Percentiles rank a stretch among this genome's conserved stretches.
These are phyloP conservation scores for Alauda arvensis DNA, from an alignment of 2,797 vertebrate species.

Conservation along the genomic window DNA sequence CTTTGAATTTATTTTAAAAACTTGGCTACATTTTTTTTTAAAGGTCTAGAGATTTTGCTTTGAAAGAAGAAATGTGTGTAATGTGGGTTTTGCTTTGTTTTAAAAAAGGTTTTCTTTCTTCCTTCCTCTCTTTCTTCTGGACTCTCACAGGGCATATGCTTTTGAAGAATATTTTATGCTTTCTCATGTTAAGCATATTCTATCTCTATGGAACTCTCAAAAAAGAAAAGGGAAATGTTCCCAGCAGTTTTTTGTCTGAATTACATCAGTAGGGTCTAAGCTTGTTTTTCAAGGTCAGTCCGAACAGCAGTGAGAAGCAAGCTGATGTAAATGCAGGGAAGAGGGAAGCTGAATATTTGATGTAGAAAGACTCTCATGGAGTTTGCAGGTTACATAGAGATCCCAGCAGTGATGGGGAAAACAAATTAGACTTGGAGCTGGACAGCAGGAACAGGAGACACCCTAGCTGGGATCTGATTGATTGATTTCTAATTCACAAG, in stretches of 20 bases:
- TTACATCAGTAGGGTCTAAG: not conserved
- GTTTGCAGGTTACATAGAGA: not conserved
- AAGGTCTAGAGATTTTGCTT: not conserved
- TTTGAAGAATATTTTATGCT: not conserved
- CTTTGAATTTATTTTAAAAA: not conserved
- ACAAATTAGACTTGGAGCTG: not conserved
- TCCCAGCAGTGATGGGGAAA: not conserved
- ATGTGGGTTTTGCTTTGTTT: not conserved
- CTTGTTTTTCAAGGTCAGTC: not conserved
- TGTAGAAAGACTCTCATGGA: not conserved
- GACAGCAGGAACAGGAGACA: not conserved
- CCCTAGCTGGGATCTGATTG: not conserved
- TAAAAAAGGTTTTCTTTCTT: not conserved
- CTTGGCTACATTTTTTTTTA: not conserved
- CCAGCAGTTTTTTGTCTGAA: not conserved
- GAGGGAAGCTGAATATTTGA: not conserved
- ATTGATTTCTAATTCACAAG: not conserved
- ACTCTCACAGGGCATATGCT: not conserved
- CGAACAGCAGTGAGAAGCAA: not conserved
- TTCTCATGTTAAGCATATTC: not conserved
- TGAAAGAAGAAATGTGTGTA: not conserved
- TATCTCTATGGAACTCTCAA: not conserved
- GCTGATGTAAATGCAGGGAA: not conserved
- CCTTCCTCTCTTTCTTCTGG: not conserved
- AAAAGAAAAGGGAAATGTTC: not conserved